Evolutionary conservation across 2,113 vertebrate species (phyloP), one percentile per base, ranked within the genome.

Genomic region (Equus quagga): DNA sequence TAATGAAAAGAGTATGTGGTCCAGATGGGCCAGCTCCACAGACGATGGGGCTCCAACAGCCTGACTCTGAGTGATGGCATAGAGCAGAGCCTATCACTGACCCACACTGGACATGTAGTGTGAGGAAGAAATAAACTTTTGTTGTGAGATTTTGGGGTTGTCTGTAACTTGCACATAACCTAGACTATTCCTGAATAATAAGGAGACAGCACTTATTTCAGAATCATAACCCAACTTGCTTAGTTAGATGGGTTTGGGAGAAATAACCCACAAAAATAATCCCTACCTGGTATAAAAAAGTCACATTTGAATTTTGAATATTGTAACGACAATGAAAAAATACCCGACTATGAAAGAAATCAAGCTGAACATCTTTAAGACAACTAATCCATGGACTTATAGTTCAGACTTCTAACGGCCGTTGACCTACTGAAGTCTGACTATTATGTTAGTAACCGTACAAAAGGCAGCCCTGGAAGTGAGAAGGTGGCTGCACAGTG

Each of bases 251-350:
- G 15, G 21, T 3, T 83, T 44, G 44, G 26, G 80, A 88, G 41
- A 84, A 97, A 79, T 73, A 73, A 93, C 7, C 18, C 23, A 65
- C 3, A 90, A 36, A 96, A 92, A 65, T 41, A 81, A 96, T 44
- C 18, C 51, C n/a, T 28, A 70, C 36, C 2, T 94, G 17, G 13
- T 72, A 31, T 46, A 95, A 88, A 86, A 80, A 67, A 44, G n/a
- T 11, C 19, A 54, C 0, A 54, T 54, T 54, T 54, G 51, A 54
- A 54, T 54, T 54, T 49, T 80, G n/a, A 81, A 31, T 36, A 18
- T 26, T 36, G 2, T n/a, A 62, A 36, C 14, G 86, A 51, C 21
- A 69, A 36, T 56, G 67, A 41, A 80, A 89, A 90, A 91, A 89
- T 6, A 46, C 2, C 36, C 9, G 88, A 75, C 12, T 49, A 64